These are phyloP conservation scores for Discoglossus pictus DNA, from an alignment of 2,797 vertebrate genomes.

Conservation along the genomic window DNA sequence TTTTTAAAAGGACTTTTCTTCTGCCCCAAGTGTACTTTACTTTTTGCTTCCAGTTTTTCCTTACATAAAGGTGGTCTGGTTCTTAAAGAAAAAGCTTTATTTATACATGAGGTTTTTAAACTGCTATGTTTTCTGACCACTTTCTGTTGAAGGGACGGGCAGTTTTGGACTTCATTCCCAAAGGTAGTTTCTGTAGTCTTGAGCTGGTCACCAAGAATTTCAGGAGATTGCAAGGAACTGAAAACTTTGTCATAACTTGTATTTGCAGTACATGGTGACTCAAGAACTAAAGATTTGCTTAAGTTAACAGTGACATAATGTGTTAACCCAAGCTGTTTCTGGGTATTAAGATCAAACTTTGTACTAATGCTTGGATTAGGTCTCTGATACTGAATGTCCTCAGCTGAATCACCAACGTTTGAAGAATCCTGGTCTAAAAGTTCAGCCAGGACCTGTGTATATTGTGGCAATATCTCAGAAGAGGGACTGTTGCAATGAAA, in stretches of 20 bases:
- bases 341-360: neutral
- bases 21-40: neutral
- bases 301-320: constrained; percentile 40
- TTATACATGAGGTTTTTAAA: neutral
- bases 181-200: neutral
- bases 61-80: neutral
- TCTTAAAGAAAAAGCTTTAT: neutral
- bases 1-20: neutral
- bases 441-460: neutral
- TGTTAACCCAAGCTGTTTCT: constrained; percentile 30
- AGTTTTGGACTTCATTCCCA: neutral
- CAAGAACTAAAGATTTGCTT: constrained; percentile 7
- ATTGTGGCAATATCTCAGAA: constrained; percentile 42
- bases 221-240: neutral
- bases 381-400: neutral
- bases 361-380: neutral
- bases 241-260: too few relatives aligned
- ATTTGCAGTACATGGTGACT: neutral
- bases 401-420: constrained; percentile 10
- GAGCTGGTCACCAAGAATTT: neutral
- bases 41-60: neutral
- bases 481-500: neutral
- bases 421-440: fast-evolving
- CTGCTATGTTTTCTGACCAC: too few relatives aligned
- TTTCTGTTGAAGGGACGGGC: too few relatives aligned